These are phyloP conservation scores for Corythornis leucogaster DNA, from an alignment of 2,797 vertebrate species.

Conservation along the genomic window DNA sequence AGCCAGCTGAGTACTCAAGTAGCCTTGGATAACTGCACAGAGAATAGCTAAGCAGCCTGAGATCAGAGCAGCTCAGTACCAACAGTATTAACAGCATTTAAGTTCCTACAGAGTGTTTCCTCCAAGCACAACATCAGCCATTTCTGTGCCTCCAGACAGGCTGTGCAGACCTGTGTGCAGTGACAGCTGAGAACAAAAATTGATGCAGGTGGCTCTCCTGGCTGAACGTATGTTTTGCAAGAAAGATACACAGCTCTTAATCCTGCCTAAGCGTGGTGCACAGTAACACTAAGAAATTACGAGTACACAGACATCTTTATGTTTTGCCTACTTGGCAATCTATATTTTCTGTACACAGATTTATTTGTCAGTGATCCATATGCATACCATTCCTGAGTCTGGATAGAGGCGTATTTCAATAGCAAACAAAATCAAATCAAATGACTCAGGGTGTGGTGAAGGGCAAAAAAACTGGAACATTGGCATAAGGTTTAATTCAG, in stretches of 20 bases:
- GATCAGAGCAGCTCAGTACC: background rate
- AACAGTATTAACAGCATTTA: background rate
- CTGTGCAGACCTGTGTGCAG: background rate
- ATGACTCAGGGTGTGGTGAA: background rate
- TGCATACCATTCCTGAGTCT: slow-evolving; percentile 12
- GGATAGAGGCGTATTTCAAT: background rate
- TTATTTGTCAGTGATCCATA: slow-evolving; percentile 54
- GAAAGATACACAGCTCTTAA: background rate
- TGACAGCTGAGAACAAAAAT: background rate
- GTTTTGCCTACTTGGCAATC: slow-evolving; percentile 59
- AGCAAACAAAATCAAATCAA: background rate
- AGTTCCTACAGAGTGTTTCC: background rate
- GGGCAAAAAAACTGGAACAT: background rate
- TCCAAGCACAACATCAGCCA: background rate
- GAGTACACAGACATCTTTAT: slow-evolving; percentile 35
- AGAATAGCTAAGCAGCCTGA: background rate
- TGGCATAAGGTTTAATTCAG: background rate
- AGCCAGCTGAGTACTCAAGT: background rate
- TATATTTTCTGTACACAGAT: slow-evolving; percentile 51
- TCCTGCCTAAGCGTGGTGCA: background rate
- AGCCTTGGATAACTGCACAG: background rate
- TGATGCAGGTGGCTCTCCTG: slow-evolving; percentile 11
- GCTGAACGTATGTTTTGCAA: slow-evolving; percentile 5
- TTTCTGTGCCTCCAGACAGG: background rate
- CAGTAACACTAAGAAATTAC: background rate